phyloP scores from a whole-genome alignment of 2,797 vertebrate species.

The Pseudochromis fuscus region DNA sequence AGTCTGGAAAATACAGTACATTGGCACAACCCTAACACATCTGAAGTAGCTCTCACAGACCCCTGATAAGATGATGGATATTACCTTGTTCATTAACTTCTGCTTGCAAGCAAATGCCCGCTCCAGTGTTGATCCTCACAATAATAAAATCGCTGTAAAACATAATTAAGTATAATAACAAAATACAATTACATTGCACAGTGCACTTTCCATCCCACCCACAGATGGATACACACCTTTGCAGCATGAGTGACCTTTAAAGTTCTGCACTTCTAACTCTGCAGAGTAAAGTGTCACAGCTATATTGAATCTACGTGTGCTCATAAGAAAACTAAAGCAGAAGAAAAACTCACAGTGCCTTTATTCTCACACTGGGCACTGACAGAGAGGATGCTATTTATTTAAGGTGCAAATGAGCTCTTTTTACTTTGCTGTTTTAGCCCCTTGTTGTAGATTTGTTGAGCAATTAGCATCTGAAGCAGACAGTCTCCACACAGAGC shows the following conservation, averaged over 20 bases:
- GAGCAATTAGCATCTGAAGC: slow-evolving; percentile 25
- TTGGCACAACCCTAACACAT: not conserved
- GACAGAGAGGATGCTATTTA: slow-evolving; percentile 9
- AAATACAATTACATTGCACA: not conserved
- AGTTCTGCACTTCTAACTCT: slow-evolving; percentile 1
- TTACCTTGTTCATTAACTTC: not conserved
- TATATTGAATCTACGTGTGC: slow-evolving; percentile 13
- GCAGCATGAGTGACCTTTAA: slow-evolving; percentile 13
- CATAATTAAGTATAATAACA: not conserved
- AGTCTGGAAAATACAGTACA: not conserved
- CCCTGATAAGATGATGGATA: slow-evolving; percentile 13
- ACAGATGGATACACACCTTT: not conserved
- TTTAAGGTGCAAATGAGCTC: slow-evolving; percentile 9
- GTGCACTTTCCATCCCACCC: not conserved
- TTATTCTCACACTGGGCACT: slow-evolving; percentile 1
- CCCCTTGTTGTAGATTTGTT: slow-evolving; percentile 27
- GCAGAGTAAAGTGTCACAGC: slow-evolving; percentile 1
- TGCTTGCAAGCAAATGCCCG: not conserved
- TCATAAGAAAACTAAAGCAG: not conserved
- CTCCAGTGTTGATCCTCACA: not conserved
- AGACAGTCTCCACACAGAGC: slow-evolving; percentile 21
- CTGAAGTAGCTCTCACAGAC: slow-evolving; percentile 10
- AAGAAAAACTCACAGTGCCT: slow-evolving; percentile 3
- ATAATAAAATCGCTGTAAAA: not conserved
- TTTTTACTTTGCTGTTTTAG: slow-evolving; percentile 22